Evolutionary conservation across 2,888 invertebrate species (phyloP).

Genomic region (Lepas anatifera): DNA sequence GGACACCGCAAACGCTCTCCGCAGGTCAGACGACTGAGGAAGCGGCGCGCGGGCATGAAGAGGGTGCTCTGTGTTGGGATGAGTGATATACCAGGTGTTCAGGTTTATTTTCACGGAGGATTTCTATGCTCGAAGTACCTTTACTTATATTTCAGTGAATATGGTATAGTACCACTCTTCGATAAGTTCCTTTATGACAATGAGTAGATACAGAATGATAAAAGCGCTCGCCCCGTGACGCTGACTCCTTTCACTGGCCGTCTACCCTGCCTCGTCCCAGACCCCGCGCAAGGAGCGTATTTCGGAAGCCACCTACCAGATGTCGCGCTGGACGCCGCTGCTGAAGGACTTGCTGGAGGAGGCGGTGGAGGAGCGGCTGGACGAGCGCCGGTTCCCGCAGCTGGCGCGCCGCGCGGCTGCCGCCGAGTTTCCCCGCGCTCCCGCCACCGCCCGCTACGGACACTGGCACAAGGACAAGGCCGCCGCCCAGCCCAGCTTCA

Average conservation of each 20-base stretch:
- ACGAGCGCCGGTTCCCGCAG: conserved; percentile 90
- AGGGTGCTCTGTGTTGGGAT: no score
- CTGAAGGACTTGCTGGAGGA: conserved; percentile 98
- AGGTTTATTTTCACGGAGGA: no score
- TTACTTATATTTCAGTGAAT: no score
- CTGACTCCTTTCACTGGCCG: no score
- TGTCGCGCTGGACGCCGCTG: conserved; percentile 98
- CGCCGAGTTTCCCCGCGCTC: conserved; percentile 75
- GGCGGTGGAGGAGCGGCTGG: conserved; percentile 92
- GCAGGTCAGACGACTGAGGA: no score
- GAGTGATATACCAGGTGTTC: no score
- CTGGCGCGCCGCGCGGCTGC: conserved; percentile 78
- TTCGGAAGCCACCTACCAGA: conserved; percentile 95
- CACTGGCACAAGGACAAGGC: conserved; percentile 99
- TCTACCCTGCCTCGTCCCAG: conserved; percentile 39
- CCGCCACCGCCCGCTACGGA: conserved; percentile 23
- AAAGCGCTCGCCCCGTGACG: no score
- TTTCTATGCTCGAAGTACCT: no score
- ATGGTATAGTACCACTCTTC: no score
- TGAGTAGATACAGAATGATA: no score
- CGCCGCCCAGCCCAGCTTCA: conserved; percentile 79
- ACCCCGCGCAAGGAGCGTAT: conserved; percentile 88
- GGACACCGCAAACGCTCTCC: conserved; percentile 66
- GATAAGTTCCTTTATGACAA: no score
- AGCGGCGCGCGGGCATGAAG: no score